Conservation (phyloP, 2,797 vertebrate species). For the Oreonectes daqikongensis region DNA sequence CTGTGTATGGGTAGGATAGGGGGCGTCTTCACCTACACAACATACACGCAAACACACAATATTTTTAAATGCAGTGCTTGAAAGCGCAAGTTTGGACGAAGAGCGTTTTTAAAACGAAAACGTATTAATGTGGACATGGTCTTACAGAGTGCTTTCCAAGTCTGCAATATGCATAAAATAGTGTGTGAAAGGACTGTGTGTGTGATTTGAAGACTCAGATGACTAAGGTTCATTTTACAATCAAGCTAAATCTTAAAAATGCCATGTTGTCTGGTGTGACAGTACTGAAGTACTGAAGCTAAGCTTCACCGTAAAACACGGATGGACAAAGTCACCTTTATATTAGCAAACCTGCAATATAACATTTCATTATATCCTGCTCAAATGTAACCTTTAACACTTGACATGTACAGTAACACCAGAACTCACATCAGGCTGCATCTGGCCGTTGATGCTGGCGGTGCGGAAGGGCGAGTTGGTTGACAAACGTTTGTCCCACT, state of each 20-base stretch:
- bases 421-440: slow-evolving; percentile 88
- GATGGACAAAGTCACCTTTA: neutral
- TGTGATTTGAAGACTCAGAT: too few relatives aligned
- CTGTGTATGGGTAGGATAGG: slow-evolving; percentile 77
- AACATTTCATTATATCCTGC: neutral
- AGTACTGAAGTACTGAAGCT: neutral
- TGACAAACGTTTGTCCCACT: slow-evolving; percentile 98
- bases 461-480: slow-evolving; percentile 93
- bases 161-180: too few relatives aligned
- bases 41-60: slow-evolving; percentile 35
- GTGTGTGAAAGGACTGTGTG: too few relatives aligned
- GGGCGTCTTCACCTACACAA: slow-evolving; percentile 79
- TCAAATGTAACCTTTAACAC: neutral
- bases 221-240: too few relatives aligned
- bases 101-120: too few relatives aligned
- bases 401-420: neutral
- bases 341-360: neutral
- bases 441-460: slow-evolving; percentile 88
- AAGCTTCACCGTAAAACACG: neutral
- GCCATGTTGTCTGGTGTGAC: neutral
- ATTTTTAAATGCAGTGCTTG: neutral
- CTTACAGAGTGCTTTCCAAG: too few relatives aligned
- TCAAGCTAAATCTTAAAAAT: neutral
- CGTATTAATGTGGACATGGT: too few relatives aligned
- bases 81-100: too few relatives aligned